Evolutionary conservation across 2,113 vertebrate species (phyloP).

Genomic region (Periophthalmodon schlosseri): DNA sequence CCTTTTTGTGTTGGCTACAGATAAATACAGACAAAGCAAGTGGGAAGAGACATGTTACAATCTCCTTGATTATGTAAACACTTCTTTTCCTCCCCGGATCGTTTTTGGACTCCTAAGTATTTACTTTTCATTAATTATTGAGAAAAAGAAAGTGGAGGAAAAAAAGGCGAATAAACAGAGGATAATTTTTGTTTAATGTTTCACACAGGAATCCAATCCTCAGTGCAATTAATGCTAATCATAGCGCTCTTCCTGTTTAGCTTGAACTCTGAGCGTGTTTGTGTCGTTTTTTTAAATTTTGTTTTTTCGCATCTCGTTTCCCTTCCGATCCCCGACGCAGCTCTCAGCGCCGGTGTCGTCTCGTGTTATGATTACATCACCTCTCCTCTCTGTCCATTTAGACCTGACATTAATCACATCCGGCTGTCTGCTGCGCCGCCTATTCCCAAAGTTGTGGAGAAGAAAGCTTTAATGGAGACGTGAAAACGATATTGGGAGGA

Average conservation of each 20-base stretch:
- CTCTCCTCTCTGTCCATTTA: conserved; percentile 76
- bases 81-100: conserved; percentile 86
- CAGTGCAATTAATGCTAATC: conserved; percentile 92
- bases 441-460: conserved; percentile 57
- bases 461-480: conserved; percentile 39
- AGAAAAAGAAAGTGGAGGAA: conserved; percentile 69
- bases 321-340: conserved; percentile 38
- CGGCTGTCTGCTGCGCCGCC: conserved; percentile 65
- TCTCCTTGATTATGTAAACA: conserved; percentile 91
- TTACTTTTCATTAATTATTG: conserved; percentile 98
- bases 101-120: conserved; percentile 87
- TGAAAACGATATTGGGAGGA: conserved; percentile 27
- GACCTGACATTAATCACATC: conserved; percentile 80
- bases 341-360: conserved; percentile 75
- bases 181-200: conserved; percentile 93
- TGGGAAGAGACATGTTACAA: conserved; percentile 57
- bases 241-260: conserved; percentile 88
- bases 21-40: conserved; percentile 34
- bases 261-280: conserved; percentile 78
- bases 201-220: conserved; percentile 84
- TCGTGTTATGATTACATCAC: conserved; percentile 80
- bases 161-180: conserved; percentile 83
- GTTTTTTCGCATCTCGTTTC: conserved; percentile 30
- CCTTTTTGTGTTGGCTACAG: conserved; percentile 71
- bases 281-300: conserved; percentile 25